Percentiles rank a stretch among this genome's conserved stretches.
phyloP scores from a whole-genome alignment of 2,888 invertebrate species.

The Heteromurus nitidus region DNA sequence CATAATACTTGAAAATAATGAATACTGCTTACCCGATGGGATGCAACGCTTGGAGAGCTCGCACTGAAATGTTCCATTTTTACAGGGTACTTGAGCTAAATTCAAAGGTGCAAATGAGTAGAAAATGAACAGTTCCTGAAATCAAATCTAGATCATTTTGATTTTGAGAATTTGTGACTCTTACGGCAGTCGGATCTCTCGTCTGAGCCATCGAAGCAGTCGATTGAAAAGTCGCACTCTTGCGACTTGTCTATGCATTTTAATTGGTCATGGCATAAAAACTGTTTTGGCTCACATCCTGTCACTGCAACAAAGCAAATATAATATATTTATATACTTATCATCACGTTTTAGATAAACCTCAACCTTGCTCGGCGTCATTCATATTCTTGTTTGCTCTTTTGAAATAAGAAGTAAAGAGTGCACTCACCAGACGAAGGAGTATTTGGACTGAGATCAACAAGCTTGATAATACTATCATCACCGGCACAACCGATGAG shows the following conservation, averaged over 20 bases:
- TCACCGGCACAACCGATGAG: slow-evolving; percentile 46
- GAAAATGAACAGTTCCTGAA: neutral
- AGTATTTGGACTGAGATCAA: slow-evolving; percentile 42
- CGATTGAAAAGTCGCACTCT: slow-evolving; percentile 81
- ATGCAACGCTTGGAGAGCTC: slow-evolving; percentile 83
- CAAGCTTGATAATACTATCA: slow-evolving; percentile 55
- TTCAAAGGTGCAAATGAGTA: neutral
- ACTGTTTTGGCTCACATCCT: slow-evolving; percentile 76
- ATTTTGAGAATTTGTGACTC: slow-evolving; percentile 66
- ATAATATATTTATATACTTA: too few relatives aligned
- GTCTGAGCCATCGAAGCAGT: slow-evolving; percentile 81
- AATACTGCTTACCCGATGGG: slow-evolving; percentile 78
- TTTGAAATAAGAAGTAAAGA: too few relatives aligned
- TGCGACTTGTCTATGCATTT: slow-evolving; percentile 81
- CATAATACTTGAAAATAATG: slow-evolving; percentile 76
- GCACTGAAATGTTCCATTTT: slow-evolving; percentile 81
- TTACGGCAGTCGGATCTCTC: slow-evolving; percentile 80
- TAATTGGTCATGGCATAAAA: slow-evolving; percentile 79
- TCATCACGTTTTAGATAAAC: too few relatives aligned
- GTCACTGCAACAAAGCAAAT: slow-evolving; percentile 51
- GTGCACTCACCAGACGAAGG: slow-evolving; percentile 32
- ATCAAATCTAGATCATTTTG: too few relatives aligned
- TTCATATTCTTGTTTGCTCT: too few relatives aligned
- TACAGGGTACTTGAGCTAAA: slow-evolving; percentile 74
- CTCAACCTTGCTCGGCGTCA: too few relatives aligned